Evolutionary conservation across 2,113 vertebrate genomes (phyloP).

Genomic region (Onychostoma macrolepis): DNA sequence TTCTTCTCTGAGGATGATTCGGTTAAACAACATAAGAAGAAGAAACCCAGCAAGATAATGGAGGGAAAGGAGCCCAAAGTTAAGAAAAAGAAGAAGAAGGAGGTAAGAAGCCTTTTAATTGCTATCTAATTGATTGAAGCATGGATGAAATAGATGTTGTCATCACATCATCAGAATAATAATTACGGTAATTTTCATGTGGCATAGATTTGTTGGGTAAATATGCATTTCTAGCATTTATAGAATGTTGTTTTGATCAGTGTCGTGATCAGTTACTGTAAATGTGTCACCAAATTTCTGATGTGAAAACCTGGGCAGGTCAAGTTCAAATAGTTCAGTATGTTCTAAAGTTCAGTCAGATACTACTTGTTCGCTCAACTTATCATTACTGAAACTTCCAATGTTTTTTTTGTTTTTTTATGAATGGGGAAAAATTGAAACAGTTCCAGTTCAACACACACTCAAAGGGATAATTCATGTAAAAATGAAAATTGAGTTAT

Average conservation of each 20-base stretch:
- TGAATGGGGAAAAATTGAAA: not conserved
- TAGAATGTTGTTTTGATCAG: not conserved
- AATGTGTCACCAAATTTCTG: not conserved
- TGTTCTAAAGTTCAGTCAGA: not conserved
- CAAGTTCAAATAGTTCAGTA: not conserved
- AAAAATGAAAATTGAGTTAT: not conserved
- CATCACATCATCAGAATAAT: not conserved
- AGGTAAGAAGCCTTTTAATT: not conserved
- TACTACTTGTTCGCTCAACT: not conserved
- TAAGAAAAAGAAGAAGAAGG: slow-evolving; percentile 90
- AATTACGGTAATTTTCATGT: not conserved
- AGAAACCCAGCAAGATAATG: slow-evolving; percentile 86
- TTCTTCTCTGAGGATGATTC: slow-evolving; percentile 82
- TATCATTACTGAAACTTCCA: not conserved
- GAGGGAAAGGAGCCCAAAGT: slow-evolving; percentile 83
- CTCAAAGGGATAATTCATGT: not conserved
- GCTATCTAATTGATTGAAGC: not conserved
- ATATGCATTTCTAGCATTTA: not conserved
- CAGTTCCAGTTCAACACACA: not conserved
- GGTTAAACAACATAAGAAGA: slow-evolving; percentile 80
- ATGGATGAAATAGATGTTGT: not conserved
- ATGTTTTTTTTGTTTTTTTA: not conserved
- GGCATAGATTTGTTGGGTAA: not conserved
- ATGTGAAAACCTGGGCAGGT: not conserved
- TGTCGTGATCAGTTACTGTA: not conserved